Conservation (phyloP, 2,888 invertebrate species). For the Nymphalis urticae region DNA sequence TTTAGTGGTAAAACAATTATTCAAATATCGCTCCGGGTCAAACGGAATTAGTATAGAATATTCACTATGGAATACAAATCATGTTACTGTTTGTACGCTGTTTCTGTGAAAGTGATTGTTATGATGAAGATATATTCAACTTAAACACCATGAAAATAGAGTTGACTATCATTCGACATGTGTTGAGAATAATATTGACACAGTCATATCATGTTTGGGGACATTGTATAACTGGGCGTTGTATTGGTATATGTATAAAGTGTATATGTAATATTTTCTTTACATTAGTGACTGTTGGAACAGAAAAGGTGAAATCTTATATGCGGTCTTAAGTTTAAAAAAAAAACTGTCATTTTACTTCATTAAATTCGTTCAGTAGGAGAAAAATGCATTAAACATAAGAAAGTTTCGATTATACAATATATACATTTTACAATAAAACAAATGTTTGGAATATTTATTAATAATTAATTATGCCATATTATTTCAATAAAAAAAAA, state of each 20-base stretch:
- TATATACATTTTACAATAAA: too few relatives aligned
- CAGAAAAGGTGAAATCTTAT: neutral
- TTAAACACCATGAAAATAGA: neutral
- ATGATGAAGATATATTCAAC: neutral
- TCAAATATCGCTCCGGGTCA: too few relatives aligned
- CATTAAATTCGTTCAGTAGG: neutral
- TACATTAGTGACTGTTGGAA: neutral
- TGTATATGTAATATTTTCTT: conserved; percentile 1
- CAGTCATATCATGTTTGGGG: conserved; percentile 6
- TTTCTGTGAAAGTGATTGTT: conserved; percentile 4
- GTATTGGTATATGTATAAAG: neutral
- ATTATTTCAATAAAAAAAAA: too few relatives aligned
- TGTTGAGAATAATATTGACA: conserved; percentile 2
- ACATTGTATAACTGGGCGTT: conserved; percentile 10
- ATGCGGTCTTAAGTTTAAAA: neutral
- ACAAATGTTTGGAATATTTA: too few relatives aligned
- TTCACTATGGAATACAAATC: neutral
- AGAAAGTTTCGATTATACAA: too few relatives aligned
- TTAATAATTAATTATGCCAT: too few relatives aligned
- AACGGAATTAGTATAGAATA: neutral
- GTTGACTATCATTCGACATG: neutral
- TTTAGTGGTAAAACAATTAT: too few relatives aligned
- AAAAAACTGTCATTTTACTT: neutral
- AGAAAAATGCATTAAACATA: too few relatives aligned
- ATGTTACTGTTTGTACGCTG: neutral